phyloP scores from a whole-genome alignment of 2,888 invertebrate genomes.

The Agrotis segetum region DNA sequence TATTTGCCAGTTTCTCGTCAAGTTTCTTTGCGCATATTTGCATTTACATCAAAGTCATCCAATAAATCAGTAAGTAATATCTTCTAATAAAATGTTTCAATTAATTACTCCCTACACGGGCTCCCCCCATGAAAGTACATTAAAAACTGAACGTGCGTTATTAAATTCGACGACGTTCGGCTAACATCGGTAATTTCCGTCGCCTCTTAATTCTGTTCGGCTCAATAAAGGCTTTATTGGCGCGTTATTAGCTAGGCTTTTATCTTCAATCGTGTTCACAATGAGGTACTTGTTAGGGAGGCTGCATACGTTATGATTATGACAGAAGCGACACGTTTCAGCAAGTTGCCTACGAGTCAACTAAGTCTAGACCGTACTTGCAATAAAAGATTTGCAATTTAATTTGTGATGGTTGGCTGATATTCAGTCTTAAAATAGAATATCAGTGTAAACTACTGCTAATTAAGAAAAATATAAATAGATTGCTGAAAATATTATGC shows the following conservation, averaged over 20 bases:
- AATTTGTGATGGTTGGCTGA: too few species aligned
- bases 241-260: slow-evolving; percentile 76
- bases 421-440: not conserved
- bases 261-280: slow-evolving; percentile 76
- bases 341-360: not conserved
- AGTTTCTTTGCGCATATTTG: not conserved
- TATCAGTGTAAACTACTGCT: too few species aligned
- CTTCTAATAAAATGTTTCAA: slow-evolving; percentile 67
- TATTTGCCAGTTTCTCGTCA: not conserved
- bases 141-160: slow-evolving; percentile 72
- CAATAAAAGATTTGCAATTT: too few species aligned
- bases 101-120: slow-evolving; percentile 70
- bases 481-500: too few species aligned
- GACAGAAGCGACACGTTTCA: slow-evolving; percentile 39
- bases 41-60: slow-evolving; percentile 20
- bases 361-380: not conserved
- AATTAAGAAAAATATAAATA: too few species aligned
- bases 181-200: slow-evolving; percentile 71
- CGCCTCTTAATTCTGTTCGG: slow-evolving; percentile 75
- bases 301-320: slow-evolving; percentile 56
- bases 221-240: slow-evolving; percentile 80
- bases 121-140: slow-evolving; percentile 64
- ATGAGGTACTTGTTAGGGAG: slow-evolving; percentile 71
- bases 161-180: slow-evolving; percentile 71
- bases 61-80: slow-evolving; percentile 63